Conservation (phyloP, 2,113 vertebrate species). For the Nycticryphes semicollaris region DNA sequence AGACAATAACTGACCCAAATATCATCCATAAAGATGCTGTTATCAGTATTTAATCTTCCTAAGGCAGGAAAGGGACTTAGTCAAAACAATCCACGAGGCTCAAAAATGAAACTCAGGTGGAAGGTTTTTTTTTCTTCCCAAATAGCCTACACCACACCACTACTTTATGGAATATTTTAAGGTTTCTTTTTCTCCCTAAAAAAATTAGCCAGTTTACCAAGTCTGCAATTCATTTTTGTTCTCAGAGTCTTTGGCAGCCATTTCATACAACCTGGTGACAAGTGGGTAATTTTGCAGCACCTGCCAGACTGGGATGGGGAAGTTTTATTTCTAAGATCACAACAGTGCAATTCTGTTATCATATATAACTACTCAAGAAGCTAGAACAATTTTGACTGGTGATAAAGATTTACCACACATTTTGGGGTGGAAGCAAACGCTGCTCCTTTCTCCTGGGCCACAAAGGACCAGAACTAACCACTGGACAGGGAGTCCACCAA, state of each 20-base stretch:
- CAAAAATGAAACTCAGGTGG: background rate
- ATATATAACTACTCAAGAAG: background rate
- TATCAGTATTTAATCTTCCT: background rate
- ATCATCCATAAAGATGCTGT: background rate
- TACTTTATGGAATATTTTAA: background rate
- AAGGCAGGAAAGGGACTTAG: background rate
- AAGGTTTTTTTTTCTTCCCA: background rate
- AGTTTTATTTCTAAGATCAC: background rate
- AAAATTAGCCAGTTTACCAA: background rate
- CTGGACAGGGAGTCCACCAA: background rate
- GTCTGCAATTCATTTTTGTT: background rate
- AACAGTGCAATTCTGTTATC: background rate
- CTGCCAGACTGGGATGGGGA: background rate
- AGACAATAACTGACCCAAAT: background rate
- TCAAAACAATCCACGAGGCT: background rate
- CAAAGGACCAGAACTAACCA: background rate
- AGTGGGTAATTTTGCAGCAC: background rate
- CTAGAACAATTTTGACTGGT: background rate
- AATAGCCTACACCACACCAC: background rate
- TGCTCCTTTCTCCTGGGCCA: background rate
- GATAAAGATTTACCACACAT: background rate
- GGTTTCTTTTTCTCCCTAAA: background rate
- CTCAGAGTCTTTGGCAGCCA: background rate
- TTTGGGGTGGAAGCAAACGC: background rate
- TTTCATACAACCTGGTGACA: background rate